Percentiles rank a stretch among this genome's conserved stretches.
Conservation (phyloP, 2,113 vertebrate species). For the Microtus pennsylvanicus region DNA sequence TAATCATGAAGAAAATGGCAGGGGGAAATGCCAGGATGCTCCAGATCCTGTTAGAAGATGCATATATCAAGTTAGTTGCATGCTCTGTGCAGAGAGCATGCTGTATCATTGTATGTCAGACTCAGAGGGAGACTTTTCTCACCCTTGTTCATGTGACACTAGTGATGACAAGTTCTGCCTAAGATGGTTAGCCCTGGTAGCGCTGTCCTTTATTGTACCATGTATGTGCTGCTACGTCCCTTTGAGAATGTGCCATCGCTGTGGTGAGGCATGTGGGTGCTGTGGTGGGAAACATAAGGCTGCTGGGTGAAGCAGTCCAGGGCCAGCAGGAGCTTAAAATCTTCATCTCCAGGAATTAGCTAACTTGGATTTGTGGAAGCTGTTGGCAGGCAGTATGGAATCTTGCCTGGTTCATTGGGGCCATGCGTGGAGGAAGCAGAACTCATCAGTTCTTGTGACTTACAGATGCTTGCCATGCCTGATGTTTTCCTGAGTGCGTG, state of each 20-base stretch:
- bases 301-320: conserved; percentile 91
- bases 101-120: conserved; percentile 99
- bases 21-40: conserved; percentile 98
- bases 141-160: conserved; percentile 99
- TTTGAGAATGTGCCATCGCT: conserved; percentile 97
- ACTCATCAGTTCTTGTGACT: conserved; percentile 91
- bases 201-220: conserved; percentile 96
- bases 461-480: conserved; percentile 90
- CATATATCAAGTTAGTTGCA: conserved; percentile 99
- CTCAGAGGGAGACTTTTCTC: conserved; percentile 99
- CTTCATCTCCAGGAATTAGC: conserved; percentile 90
- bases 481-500: conserved; percentile 87
- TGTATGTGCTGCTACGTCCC: conserved; percentile 99
- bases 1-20: conserved; percentile 98
- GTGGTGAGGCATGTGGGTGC: conserved; percentile 97
- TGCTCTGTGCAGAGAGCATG: conserved; percentile 99
- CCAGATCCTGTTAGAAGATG: conserved; percentile 98
- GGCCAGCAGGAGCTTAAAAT: conserved; percentile 85
- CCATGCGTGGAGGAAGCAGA: conserved; percentile 88
- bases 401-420: conserved; percentile 87
- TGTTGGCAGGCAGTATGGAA: conserved; percentile 91
- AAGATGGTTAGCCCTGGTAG: conserved; percentile 98
- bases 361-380: conserved; percentile 93
- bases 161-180: conserved; percentile 99
- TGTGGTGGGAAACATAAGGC: conserved; percentile 99